Evolutionary conservation across 1,140 invertebrate genomes (phyloP).

Genomic region (Atta texana): DNA sequence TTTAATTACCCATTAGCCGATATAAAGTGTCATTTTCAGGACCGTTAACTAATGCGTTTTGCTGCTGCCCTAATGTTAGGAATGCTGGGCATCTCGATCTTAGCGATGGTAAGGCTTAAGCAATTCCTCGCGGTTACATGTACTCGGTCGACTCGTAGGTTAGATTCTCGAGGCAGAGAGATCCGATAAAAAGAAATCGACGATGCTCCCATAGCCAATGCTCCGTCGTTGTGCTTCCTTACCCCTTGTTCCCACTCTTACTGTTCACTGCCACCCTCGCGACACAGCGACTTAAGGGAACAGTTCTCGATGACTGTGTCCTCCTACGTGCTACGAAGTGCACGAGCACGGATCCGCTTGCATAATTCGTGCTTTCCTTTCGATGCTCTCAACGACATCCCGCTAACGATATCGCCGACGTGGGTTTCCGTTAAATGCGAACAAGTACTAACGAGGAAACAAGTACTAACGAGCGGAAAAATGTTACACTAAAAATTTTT

Average conservation of each 20-base stretch:
- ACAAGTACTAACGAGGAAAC: background rate
- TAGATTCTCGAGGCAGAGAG: conserved; percentile 23
- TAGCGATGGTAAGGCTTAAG: conserved; percentile 30
- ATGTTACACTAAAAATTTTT: background rate
- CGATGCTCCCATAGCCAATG: conserved; percentile 41
- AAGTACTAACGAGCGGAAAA: background rate
- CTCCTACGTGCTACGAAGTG: conserved; percentile 11
- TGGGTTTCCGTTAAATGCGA: conserved; percentile 13
- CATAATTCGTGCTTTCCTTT: conserved; percentile 58
- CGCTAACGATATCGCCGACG: conserved; percentile 25
- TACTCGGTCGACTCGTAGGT: background rate
- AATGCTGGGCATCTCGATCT: conserved; percentile 66
- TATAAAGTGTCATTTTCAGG: conserved; percentile 82
- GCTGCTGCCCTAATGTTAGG: conserved; percentile 70
- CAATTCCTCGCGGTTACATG: background rate
- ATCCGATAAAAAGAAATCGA: conserved; percentile 42
- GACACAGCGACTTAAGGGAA: conserved; percentile 37
- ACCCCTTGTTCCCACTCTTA: background rate
- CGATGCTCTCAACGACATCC: background rate
- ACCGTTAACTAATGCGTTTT: conserved; percentile 78
- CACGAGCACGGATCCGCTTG: conserved; percentile 56
- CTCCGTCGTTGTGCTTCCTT: background rate
- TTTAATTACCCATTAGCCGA: conserved; percentile 83
- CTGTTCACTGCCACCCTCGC: conserved; percentile 36
- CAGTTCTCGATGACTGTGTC: conserved; percentile 1